These are phyloP conservation scores for Lordiphosa stackelbergi DNA, from an alignment of 1,140 invertebrate genomes.

Conservation along the genomic window DNA sequence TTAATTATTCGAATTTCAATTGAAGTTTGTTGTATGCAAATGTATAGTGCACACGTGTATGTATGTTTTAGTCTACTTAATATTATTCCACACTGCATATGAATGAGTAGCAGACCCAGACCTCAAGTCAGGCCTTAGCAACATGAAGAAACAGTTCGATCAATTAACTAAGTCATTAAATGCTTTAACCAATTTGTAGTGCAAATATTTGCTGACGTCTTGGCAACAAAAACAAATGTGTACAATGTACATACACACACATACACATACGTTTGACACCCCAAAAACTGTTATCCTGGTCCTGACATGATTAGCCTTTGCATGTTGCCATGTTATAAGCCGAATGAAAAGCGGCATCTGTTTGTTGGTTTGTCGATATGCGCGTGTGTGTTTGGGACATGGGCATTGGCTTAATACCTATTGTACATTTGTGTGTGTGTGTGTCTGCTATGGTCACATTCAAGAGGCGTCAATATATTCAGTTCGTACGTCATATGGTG, in stretches of 20 bases:
- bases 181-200: conserved; percentile 28
- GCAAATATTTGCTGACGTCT: conserved; percentile 60
- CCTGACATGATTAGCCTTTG: conserved; percentile 38
- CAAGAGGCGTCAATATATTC: conserved; percentile 15
- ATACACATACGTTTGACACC: conserved; percentile 14
- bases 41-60: conserved; percentile 17
- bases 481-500: conserved; percentile 52
- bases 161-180: conserved; percentile 34
- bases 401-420: conserved; percentile 39
- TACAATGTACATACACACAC: not conserved
- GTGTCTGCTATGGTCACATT: conserved; percentile 33
- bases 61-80: not conserved
- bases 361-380: conserved; percentile 15
- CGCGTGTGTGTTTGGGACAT: conserved; percentile 26
- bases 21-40: conserved; percentile 23
- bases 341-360: conserved; percentile 46
- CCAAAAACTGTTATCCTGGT: conserved; percentile 53
- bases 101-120: conserved; percentile 2
- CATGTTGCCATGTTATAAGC: conserved; percentile 53
- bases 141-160: conserved; percentile 26
- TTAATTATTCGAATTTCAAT: too few species aligned
- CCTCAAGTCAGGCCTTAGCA: conserved; percentile 9
- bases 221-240: conserved; percentile 27
- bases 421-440: conserved; percentile 15
- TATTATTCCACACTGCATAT: conserved; percentile 5